Evolutionary conservation across 2,888 invertebrate species (phyloP), one percentile per base, ranked within the genome.

Genomic region (Lepidochitona cinerea): DNA sequence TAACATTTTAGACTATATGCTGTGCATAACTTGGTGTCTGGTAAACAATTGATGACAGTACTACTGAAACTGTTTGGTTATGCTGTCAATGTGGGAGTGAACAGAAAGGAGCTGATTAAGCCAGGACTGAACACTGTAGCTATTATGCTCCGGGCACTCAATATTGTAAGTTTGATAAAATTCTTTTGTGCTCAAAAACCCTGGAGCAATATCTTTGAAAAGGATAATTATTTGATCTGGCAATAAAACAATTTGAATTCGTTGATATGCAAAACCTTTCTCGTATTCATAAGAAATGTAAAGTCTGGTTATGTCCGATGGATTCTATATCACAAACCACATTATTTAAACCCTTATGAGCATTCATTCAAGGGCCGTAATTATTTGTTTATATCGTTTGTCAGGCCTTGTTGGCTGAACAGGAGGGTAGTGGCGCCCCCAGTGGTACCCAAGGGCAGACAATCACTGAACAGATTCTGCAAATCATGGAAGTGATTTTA

Each of bases 401-500:
- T 54, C 83, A 86, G 88, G 90, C 85, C 49, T 83, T 88, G 84
- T 90, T 86, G 88, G 88, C 84, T 18, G 89, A 89, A 79, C 90
- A 88, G 72, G 89, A 88, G 78, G 66, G 35, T 14, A 85, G 83
- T 70, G 81, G 84, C 49, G 84, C 81, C 26, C 79, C 85, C 29
- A 82, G 79, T 23, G 82, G 79, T 33, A 86, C 86, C 59, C 88
- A 89, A 75, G 90, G 89, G 32, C 95, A 75, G 76, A 90, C 91
- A 23, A 94, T 97, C 23, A 96, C 97, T 0, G 97, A 97, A 89
- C 97, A 97, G 89, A 92, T 98, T 75, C 92, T 98, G 0, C 96
- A 95, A 94, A 97, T 98, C 73, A 96, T 98, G 96, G 98, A 98
- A 91, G 95, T 96, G 0, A 95, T 98, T 73, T 92, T 98, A 6